Percentiles rank a stretch among this genome's conserved stretches.
phyloP scores from a whole-genome alignment of 30 jellyfish, hydroid and myxozoan genomes.

The Aurelia sp. region DNA sequence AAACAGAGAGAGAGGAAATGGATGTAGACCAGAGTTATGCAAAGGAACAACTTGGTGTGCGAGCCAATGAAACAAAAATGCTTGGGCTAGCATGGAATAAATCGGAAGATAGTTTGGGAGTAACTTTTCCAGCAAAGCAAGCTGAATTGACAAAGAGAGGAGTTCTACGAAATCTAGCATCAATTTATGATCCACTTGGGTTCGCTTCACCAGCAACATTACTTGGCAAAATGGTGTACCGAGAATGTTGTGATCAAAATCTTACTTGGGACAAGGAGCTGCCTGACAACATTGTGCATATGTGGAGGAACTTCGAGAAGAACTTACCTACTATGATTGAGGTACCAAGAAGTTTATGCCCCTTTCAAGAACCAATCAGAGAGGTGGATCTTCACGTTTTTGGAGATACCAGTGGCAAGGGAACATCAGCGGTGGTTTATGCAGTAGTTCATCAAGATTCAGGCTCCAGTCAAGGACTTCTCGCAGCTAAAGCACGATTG shows the following conservation, averaged over 20 bases:
- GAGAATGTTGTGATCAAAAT: constrained; percentile 50
- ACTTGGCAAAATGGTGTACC: constrained; percentile 51
- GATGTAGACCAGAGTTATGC: constrained; percentile 51
- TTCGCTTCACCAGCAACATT: constrained; percentile 58
- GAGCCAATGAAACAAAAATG: constrained; percentile 35
- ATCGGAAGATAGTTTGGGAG: background rate
- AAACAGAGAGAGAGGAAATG: constrained; percentile 7
- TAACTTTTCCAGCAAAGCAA: background rate
- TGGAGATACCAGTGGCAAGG: constrained; percentile 78
- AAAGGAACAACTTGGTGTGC: constrained; percentile 63
- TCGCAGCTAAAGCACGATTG: constrained; percentile 8
- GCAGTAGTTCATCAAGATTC: background rate
- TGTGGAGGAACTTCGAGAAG: constrained; percentile 15
- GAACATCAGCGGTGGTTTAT: background rate
- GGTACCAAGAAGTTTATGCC: background rate
- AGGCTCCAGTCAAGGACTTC: constrained; percentile 53
- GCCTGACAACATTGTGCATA: constrained; percentile 14
- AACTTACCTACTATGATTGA: constrained; percentile 27
- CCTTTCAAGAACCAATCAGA: constrained; percentile 22
- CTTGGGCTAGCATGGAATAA: constrained; percentile 46
- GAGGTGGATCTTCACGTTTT: constrained; percentile 67
- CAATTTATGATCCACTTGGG: constrained; percentile 70
- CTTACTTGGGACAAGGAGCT: background rate
- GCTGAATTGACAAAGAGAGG: background rate
- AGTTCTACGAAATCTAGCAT: no score